Base-by-base conservation (phyloP, 2,113 vertebrate species). In the Otolemur garnettii region DNA sequence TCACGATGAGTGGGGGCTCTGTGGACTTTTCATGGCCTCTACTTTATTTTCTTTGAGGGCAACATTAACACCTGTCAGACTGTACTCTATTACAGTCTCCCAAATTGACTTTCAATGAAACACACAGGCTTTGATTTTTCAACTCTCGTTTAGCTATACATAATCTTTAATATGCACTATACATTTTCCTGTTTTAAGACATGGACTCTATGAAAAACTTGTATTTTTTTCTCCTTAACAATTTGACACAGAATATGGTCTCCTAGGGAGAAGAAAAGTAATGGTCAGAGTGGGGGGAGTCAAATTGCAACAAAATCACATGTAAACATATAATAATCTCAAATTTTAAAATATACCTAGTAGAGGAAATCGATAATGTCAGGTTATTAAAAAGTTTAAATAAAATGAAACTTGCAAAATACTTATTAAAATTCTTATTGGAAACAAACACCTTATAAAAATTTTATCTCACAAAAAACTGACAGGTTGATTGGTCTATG, bases 21-120 rank as follows among this genome's bases (percentile, higher is more conserved):
- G 21, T 33, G 59, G 26, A 78, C 66, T n/a, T 93, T 94, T 95
- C 87, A 93, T 71, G 71, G 50, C 28, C 79, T 87, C 78, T 66
- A 28, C 50, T 66, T 92, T 72, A 82, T 90, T 92, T 53, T 38
- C 84, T 97, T 81, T 81, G 87, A 94, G 80, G 45, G 8, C 57
- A 87, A 93, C 55, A 91, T 89, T 93, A 96, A 86, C 78, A 96
- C 68, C 94, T 97, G 68, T 94, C 87, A 93, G 82, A 94, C 21
- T 93, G 66, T 17, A 64, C 79, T 82, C 59, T 75, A 83, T 66
- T 33, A 83, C 42, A 94, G 80, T 64, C 90, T 95, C 60, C 77
- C 64, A 93, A 87, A 87, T 19, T 93, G 80, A 78, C 75, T 93
- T 95, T 59, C 24, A 92, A 33, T 71, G 96, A 87, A 97, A 85